Base-by-base conservation (phyloP, 2,888 invertebrate genomes). In the Hemithea aestivaria region DNA sequence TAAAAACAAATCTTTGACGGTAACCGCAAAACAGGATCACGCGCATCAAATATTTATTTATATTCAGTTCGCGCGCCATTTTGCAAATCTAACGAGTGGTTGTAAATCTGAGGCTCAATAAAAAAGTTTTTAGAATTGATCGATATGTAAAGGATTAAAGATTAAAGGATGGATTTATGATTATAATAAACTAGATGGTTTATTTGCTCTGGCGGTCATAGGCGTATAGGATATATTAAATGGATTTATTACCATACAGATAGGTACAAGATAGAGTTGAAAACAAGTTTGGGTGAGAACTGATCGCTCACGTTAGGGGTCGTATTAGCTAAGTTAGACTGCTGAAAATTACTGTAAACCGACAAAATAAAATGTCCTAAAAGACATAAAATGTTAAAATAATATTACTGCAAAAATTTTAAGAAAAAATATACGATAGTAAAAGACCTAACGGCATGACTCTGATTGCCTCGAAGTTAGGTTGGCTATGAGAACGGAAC, bases 121-220 rank as follows among this genome's bases (percentile, higher is more conserved):
- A 41, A 41, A 35, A 28, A 33, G 20, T 41, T 41, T 33, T 36
- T 28, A 27, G 36, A 41, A 36, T 36, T 36, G 36, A 41, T 36
- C 33, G 25, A 33, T 41, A 41, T 41, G 41, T 41, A 32, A 40
- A 35, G 23, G 21, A 40, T 27, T 24, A 21, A 9, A 35, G n/a
- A n/a, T n/a, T n/a, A n/a, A n/a, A 16, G 16, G 16, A 4, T 16
- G 2, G 16, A 10, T 40, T 40, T 35, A 35, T 20, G 23, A 29
- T 40, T 25, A 9, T 27, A 9, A 34, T 35, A 35, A 40, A 41
- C 23, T 25, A 6, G 7, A 10, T 20, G 23, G 20, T 36, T 28
- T 41, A 35, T 35, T 27, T 20, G 22, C 10, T 28, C 29, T 16
- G 26, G 12, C 26, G 22, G 10, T 4, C n/a, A n/a, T n/a, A n/a